Conservation (phyloP, 2,888 invertebrate species). For the Loripinus fragilis region DNA sequence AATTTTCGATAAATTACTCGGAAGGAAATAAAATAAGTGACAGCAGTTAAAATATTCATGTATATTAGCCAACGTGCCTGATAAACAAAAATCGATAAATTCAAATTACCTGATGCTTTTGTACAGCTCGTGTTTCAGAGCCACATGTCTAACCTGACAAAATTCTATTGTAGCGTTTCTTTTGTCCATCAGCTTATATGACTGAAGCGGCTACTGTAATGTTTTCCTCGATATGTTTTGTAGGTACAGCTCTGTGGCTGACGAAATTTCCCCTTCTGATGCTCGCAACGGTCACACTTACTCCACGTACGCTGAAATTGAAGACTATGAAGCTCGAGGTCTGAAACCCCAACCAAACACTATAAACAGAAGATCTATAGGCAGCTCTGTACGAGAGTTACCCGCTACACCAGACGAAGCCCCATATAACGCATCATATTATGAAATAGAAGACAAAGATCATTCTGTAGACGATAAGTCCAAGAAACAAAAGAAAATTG, state of each 20-base stretch:
- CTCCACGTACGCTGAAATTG: slow-evolving; percentile 57
- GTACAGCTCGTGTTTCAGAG: too few relatives aligned
- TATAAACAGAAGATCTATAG: slow-evolving; percentile 43
- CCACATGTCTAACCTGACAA: too few relatives aligned
- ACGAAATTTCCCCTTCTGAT: slow-evolving; percentile 35
- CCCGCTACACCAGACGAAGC: slow-evolving; percentile 52
- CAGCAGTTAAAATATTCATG: too few relatives aligned
- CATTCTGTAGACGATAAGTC: not conserved
- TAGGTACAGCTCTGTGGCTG: slow-evolving; percentile 51
- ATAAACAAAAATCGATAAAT: too few relatives aligned
- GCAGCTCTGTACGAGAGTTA: slow-evolving; percentile 50
- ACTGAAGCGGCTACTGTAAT: too few relatives aligned
- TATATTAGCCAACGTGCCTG: too few relatives aligned
- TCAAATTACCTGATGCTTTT: too few relatives aligned
- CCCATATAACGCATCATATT: slow-evolving; percentile 35
- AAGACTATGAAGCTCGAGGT: slow-evolving; percentile 39
- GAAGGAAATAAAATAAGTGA: too few relatives aligned
- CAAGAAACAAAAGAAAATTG: slow-evolving; percentile 18
- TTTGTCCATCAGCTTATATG: too few relatives aligned
- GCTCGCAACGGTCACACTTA: slow-evolving; percentile 1
- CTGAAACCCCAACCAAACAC: slow-evolving; percentile 35
- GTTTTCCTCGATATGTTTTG: too few relatives aligned
- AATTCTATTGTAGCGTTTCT: too few relatives aligned
- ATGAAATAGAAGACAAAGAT: slow-evolving; percentile 48
- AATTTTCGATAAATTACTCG: too few relatives aligned